Evolutionary conservation across 2,113 vertebrate species (phyloP).

Genomic region (Dromiciops gliroides): DNA sequence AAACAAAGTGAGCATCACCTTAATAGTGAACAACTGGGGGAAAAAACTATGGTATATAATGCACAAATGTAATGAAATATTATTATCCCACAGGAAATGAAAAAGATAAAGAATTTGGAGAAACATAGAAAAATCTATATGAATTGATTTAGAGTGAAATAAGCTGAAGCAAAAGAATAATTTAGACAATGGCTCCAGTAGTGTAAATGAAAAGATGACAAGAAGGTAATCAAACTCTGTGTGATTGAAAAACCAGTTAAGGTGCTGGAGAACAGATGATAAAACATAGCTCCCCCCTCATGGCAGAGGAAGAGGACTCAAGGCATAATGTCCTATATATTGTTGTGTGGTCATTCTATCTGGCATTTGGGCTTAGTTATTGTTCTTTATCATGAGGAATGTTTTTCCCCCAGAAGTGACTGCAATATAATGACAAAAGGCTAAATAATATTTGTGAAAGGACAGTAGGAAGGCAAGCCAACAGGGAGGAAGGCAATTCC

Average conservation of each 20-base stretch:
- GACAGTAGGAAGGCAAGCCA: neutral
- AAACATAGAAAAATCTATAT: neutral
- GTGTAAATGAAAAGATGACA: neutral
- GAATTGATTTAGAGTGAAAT: neutral
- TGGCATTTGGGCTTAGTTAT: neutral
- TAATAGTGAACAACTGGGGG: neutral
- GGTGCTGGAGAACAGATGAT: neutral
- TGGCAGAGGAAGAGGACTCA: neutral
- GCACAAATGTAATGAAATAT: neutral
- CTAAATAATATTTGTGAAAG: neutral
- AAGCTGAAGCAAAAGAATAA: neutral
- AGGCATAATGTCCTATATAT: neutral
- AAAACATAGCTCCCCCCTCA: neutral
- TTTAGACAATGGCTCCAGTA: neutral
- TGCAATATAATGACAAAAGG: neutral
- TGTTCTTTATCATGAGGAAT: neutral
- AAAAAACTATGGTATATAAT: neutral
- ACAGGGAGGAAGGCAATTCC: neutral
- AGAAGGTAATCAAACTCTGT: neutral
- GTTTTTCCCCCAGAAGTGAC: neutral
- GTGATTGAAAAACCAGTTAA: neutral
- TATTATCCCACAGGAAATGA: neutral
- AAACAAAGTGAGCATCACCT: neutral
- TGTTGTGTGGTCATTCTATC: neutral
- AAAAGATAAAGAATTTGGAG: neutral